Percentiles rank a stretch among this genome's conserved stretches.
Conservation (phyloP, 2,797 vertebrate genomes). For the Distichodus sexfasciatus region DNA sequence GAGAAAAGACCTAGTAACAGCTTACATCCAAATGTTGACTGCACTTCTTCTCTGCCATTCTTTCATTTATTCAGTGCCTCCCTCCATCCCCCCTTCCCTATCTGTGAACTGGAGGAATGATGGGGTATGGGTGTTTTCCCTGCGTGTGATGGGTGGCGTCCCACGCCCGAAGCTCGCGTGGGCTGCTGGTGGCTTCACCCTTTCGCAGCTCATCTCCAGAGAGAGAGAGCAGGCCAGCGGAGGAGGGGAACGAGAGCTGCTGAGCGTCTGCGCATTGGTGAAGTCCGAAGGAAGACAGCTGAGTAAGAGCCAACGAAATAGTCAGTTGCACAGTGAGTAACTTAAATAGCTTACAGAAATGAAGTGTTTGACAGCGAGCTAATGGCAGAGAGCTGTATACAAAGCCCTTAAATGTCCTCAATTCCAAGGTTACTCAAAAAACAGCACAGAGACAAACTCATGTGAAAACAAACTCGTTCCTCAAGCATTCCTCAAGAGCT, state of each 20-base stretch:
- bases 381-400: neutral
- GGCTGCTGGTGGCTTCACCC: conserved; percentile 66
- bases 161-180: conserved; percentile 64
- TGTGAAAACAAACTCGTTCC: no score
- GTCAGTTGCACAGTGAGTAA: conserved; percentile 59
- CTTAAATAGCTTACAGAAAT: neutral
- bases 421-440: neutral
- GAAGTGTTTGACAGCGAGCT: neutral
- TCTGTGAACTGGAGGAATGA: conserved; percentile 79
- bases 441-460: neutral
- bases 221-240: conserved; percentile 68
- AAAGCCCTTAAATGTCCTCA: neutral
- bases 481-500: no score
- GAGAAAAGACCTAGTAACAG: no score
- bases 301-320: conserved; percentile 44
- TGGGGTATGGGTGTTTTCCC: conserved; percentile 72
- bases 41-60: neutral
- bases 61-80: conserved; percentile 59
- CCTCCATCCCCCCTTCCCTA: conserved; percentile 64
- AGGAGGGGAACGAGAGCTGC: conserved; percentile 64
- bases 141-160: conserved; percentile 68
- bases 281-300: conserved; percentile 44
- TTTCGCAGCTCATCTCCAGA: conserved; percentile 63
- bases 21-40: conserved; percentile 8
- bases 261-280: conserved; percentile 71